Evolutionary conservation across 2,797 vertebrate species (phyloP).

Genomic region (Chaetophractus vellerosus): DNA sequence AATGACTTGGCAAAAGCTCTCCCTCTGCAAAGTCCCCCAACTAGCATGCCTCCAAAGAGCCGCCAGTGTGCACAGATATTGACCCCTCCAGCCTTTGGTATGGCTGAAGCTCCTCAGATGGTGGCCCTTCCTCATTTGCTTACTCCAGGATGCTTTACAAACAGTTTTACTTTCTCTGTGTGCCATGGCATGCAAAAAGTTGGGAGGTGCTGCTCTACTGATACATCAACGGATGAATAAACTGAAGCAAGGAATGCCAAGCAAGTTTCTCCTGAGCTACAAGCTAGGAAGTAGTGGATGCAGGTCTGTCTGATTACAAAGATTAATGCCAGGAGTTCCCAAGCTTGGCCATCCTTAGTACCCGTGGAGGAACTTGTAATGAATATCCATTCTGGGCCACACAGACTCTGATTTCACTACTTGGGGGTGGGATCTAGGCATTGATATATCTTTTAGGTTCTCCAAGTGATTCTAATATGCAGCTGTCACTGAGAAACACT

Average conservation of each 20-base stretch:
- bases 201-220: not conserved
- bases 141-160: not conserved
- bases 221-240: not conserved
- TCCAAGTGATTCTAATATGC: not conserved
- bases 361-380: not conserved
- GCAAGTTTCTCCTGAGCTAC: not conserved
- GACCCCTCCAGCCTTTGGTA: not conserved
- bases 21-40: not conserved
- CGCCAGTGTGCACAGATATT: accelerated
- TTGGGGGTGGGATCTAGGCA: not conserved
- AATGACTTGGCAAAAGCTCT: not conserved
- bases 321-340: not conserved
- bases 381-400: not conserved
- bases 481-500: not conserved
- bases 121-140: not conserved
- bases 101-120: not conserved
- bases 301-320: not conserved
- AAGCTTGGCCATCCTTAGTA: not conserved
- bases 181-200: not conserved
- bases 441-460: not conserved
- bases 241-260: not conserved
- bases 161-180: not conserved
- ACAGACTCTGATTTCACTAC: not conserved
- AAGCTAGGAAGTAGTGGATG: not conserved
- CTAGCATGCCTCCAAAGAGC: not conserved